Percentiles rank a stretch among this genome's conserved stretches.
Evolutionary conservation across 2,113 vertebrate species (phyloP).

Genomic region (Phalacrocorax carbo): DNA sequence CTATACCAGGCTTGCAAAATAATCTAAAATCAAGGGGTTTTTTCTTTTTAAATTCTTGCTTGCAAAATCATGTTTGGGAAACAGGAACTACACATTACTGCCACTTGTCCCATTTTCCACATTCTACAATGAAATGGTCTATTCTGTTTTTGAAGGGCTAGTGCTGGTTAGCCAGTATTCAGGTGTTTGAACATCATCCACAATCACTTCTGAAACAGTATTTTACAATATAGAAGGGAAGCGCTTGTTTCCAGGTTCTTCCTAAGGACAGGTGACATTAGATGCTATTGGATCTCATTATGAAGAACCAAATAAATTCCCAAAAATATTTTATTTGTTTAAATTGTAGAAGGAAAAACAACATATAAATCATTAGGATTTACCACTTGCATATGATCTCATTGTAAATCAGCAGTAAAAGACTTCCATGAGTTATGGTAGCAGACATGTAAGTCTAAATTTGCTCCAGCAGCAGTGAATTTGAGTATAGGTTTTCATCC

Average conservation of each 20-base stretch:
- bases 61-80: background rate
- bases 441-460: background rate
- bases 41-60: background rate
- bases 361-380: background rate
- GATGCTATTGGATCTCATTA: background rate
- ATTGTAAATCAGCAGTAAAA: background rate
- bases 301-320: background rate
- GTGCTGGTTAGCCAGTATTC: background rate
- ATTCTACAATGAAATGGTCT: background rate
- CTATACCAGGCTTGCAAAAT: background rate
- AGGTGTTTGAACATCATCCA: background rate
- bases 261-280: background rate
- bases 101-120: background rate
- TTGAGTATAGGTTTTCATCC: background rate
- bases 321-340: background rate
- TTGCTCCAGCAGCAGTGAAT: background rate
- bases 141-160: background rate
- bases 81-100: background rate
- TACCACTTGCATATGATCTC: background rate
- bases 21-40: background rate
- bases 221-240: background rate
- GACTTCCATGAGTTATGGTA: background rate
- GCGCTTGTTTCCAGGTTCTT: background rate
- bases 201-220: background rate
- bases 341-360: background rate